Conservation (phyloP, 2,797 vertebrate species). For the Crenuchus spilurus region DNA sequence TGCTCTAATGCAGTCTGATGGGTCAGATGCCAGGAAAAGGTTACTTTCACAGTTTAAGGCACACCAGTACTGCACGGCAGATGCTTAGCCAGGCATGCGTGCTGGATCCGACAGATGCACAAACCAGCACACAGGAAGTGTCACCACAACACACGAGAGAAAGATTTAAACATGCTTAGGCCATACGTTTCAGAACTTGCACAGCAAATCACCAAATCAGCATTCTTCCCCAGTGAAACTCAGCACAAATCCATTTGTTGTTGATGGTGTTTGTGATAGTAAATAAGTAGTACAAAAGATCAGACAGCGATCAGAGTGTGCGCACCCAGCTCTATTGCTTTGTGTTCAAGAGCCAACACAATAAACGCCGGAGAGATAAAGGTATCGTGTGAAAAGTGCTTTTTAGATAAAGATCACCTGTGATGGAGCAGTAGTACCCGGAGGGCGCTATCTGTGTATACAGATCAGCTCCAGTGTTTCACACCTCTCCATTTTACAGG, state of each 20-base stretch:
- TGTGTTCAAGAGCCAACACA: slow-evolving; percentile 8
- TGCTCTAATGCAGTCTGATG: slow-evolving; percentile 54
- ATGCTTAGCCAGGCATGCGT: slow-evolving; percentile 58
- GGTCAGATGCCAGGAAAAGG: slow-evolving; percentile 58
- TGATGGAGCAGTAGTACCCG: slow-evolving; percentile 6
- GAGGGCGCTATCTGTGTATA: slow-evolving; percentile 12
- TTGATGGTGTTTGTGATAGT: slow-evolving; percentile 18
- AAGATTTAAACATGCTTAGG: background rate
- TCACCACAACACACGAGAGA: slow-evolving; percentile 33
- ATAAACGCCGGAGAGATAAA: slow-evolving; percentile 20
- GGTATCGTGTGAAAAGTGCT: background rate
- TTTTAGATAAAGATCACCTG: slow-evolving; percentile 17
- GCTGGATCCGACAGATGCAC: slow-evolving; percentile 52
- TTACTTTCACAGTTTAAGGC: slow-evolving; percentile 59
- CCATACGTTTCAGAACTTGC: slow-evolving; percentile 12
- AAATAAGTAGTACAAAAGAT: slow-evolving; percentile 30
- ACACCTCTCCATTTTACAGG: background rate
- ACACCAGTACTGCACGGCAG: slow-evolving; percentile 48
- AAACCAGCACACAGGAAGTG: slow-evolving; percentile 48
- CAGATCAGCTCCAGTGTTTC: slow-evolving; percentile 1
- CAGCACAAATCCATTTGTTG: slow-evolving; percentile 1
- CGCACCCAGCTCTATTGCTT: slow-evolving; percentile 7
- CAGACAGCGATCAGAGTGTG: background rate
- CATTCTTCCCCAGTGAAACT: background rate
- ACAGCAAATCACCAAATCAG: slow-evolving; percentile 13